Evolutionary conservation across 1,140 invertebrate species (phyloP).

Genomic region (Cydia splendana): DNA sequence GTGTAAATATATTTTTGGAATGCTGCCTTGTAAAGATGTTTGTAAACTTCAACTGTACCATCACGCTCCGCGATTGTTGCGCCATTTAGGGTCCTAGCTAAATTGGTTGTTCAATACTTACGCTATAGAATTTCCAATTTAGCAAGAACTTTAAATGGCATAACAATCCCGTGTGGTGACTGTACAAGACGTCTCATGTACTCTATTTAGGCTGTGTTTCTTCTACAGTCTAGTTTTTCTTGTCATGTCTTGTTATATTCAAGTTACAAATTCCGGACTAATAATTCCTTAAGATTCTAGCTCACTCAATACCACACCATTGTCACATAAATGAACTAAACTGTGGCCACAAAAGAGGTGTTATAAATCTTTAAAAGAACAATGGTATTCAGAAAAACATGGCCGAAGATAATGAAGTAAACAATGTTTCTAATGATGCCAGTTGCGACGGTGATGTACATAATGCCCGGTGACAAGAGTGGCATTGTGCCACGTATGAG

Average conservation of each 20-base stretch:
- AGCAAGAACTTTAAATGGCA: too few relatives aligned
- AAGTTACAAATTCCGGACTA: not conserved
- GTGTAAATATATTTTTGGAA: too few relatives aligned
- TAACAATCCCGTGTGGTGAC: too few relatives aligned
- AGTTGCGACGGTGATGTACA: constrained; percentile 16
- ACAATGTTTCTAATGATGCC: constrained; percentile 25
- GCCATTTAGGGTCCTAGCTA: too few relatives aligned
- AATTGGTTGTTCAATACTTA: too few relatives aligned
- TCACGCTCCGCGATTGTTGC: too few relatives aligned
- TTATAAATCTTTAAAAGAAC: constrained; percentile 19
- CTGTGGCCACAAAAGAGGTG: constrained; percentile 6
- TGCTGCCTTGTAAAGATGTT: too few relatives aligned
- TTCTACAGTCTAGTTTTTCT: not conserved
- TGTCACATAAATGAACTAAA: constrained; percentile 13
- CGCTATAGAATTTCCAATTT: too few relatives aligned
- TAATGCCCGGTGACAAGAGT: constrained; percentile 8
- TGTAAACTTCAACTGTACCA: too few relatives aligned
- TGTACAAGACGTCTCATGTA: too few relatives aligned
- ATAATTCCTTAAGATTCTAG: not conserved
- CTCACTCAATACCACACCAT: not conserved
- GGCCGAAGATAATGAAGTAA: constrained; percentile 18
- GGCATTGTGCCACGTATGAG: constrained; percentile 13
- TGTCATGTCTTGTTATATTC: not conserved
- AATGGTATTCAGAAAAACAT: constrained; percentile 22
- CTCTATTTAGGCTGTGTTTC: too few relatives aligned